phyloP scores from a whole-genome alignment of 2,797 vertebrate species.

The Buphagus erythrorhynchus region DNA sequence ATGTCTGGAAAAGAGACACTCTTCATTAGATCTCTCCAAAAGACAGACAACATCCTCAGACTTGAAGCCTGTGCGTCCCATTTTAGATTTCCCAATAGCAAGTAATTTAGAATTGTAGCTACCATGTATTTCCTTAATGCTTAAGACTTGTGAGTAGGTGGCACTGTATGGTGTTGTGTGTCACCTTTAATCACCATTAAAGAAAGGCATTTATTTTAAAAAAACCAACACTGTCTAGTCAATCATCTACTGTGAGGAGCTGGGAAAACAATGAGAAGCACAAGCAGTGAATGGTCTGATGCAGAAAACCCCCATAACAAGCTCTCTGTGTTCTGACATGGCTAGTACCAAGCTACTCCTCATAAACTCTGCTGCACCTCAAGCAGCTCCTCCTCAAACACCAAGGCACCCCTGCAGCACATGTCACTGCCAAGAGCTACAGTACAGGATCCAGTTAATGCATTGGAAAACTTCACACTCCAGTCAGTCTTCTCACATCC shows the following conservation, averaged over 20 bases:
- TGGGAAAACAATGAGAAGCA: neutral
- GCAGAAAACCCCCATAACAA: fast-evolving
- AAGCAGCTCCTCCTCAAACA: neutral
- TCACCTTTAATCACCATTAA: neutral
- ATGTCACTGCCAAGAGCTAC: neutral
- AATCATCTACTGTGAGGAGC: neutral
- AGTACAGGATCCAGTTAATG: neutral
- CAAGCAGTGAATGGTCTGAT: neutral
- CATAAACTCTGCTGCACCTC: neutral
- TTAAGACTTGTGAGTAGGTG: neutral
- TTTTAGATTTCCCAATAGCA: neutral
- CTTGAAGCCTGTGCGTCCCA: neutral
- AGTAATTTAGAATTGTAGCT: neutral
- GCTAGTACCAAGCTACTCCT: neutral
- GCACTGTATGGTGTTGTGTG: neutral
- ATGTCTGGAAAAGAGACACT: neutral
- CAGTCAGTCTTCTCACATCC: neutral
- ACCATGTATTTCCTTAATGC: neutral
- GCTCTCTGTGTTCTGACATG: neutral
- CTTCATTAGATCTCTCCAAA: neutral
- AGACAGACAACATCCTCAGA: neutral
- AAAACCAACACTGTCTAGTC: neutral
- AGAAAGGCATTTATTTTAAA: neutral
- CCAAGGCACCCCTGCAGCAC: neutral
- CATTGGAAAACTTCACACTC: neutral